Evolutionary conservation across 2,113 vertebrate genomes (phyloP).

Genomic region (Psilopogon haemacephalus): DNA sequence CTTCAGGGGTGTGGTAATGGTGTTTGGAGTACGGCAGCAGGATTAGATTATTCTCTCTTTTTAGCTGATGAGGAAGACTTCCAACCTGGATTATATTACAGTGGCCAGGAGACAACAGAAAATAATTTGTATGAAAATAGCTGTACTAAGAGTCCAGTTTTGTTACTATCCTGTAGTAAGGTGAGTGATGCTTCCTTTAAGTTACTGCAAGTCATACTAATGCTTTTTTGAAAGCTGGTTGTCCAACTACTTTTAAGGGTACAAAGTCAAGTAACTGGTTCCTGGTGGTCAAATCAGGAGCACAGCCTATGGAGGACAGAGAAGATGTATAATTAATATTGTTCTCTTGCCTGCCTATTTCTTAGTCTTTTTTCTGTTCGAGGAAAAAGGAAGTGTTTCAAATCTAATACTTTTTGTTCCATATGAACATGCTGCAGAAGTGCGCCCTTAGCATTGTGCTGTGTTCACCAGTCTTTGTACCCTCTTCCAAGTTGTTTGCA

Average conservation of each 20-base stretch:
- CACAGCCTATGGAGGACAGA: background rate
- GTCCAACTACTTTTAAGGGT: background rate
- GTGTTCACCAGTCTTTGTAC: background rate
- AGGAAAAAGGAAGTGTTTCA: background rate
- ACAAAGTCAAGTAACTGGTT: background rate
- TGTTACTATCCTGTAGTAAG: conserved; percentile 87
- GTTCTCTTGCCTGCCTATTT: background rate
- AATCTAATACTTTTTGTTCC: background rate
- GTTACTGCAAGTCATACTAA: background rate
- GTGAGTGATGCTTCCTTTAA: conserved; percentile 70
- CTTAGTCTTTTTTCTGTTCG: background rate
- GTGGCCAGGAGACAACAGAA: conserved; percentile 83
- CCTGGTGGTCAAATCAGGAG: background rate
- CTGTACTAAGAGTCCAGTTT: conserved; percentile 80
- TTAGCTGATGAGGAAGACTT: conserved; percentile 92
- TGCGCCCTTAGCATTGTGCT: background rate
- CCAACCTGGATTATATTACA: conserved; percentile 92
- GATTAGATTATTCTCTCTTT: conserved; percentile 88
- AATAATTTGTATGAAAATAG: conserved; percentile 59
- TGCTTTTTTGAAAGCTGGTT: background rate
- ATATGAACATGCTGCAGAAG: background rate
- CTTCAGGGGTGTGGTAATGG: conserved; percentile 84
- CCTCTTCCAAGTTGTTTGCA: background rate
- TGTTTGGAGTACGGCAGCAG: conserved; percentile 88
- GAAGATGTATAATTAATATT: background rate